Base-by-base conservation (phyloP, 1,140 invertebrate species). In the Brachionus asplanchnoidis region DNA sequence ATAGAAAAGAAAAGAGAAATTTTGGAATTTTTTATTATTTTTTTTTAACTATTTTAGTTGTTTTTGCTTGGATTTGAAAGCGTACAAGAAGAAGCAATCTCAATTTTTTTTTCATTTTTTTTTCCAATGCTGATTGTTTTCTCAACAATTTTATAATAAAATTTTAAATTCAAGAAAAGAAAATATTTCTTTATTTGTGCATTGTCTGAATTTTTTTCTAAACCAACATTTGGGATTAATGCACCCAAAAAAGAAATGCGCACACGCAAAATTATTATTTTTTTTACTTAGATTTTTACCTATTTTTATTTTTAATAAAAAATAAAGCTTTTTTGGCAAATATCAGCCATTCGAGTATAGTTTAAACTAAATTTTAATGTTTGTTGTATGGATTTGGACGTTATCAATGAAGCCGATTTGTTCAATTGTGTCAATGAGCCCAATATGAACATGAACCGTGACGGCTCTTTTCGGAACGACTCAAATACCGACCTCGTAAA, bases 1-100 rank as follows among this genome's bases (percentile, higher is more conserved):
- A 32, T 68, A 68, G n/a, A 40, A 68, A 65, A 65, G 7, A 65
- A 65, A 65, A n/a, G 5, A 8, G 23, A 68, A 73, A 44, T 73
- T 73, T 73, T 73, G 68, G 17, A 73, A n/a, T 73, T 73, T 73
- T 73, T 73, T 73, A 73, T 73, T 36, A 73, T 73, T 73, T 36
- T 42, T 73, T 73, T 73, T 73, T 70, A 66, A 9, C 66, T 28
- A 32, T 28, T 70, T 70, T 20, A 42, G 17, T 73, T 73, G 12
- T 73, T 73, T 42, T 73, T 73, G 32, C 7, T 73, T 42, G 36
- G 66, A 32, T 68, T 32, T 40, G 11, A 68, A 68, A 68, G 66
- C 28, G 28, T 32, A 65, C 56, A 65, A 68, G 66, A 60, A 60
- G 53, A 68, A 32, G 32, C 17, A 68, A 68, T 68, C 66, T 68